These are phyloP conservation scores for Epinephelus cyanopodus DNA, from an alignment of 2,113 vertebrate genomes.

Conservation along the genomic window DNA sequence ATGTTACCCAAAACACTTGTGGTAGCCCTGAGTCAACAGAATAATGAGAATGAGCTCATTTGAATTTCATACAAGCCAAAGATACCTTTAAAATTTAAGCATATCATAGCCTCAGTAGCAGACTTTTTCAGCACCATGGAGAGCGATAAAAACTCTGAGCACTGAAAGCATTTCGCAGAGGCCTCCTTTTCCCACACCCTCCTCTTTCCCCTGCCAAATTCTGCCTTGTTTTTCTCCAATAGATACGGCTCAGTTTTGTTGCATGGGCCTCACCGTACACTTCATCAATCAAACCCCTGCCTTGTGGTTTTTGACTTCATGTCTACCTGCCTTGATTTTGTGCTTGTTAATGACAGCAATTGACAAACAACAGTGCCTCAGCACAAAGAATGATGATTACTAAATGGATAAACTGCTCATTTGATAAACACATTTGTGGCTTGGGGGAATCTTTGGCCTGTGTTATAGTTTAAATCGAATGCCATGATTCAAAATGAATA, in stretches of 20 bases:
- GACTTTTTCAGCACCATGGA: constrained; percentile 35
- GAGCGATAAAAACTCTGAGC: constrained; percentile 23
- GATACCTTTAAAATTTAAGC: constrained; percentile 23
- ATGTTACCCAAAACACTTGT: constrained; percentile 40
- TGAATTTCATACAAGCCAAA: constrained; percentile 40
- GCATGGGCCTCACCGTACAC: neutral
- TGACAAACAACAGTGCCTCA: constrained; percentile 25
- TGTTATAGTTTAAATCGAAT: neutral
- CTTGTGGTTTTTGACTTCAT: constrained; percentile 33
- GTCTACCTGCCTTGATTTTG: constrained; percentile 34
- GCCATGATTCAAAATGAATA: constrained; percentile 4
- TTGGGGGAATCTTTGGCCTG: neutral
- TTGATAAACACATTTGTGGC: constrained; percentile 6
- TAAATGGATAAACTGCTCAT: constrained; percentile 2
- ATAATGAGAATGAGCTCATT: constrained; percentile 43
- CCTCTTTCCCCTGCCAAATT: constrained; percentile 15
- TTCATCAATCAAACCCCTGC: constrained; percentile 32
- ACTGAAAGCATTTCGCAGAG: neutral
- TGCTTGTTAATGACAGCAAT: constrained; percentile 50
- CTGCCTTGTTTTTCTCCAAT: constrained; percentile 18
- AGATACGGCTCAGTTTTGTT: constrained; percentile 5
- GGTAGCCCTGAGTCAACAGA: constrained; percentile 13
- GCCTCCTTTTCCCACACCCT: neutral
- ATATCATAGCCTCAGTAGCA: constrained; percentile 4
- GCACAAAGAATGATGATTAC: constrained; percentile 23